Conservation (phyloP, 2,797 vertebrate genomes). For the Oreochromis grahami region DNA sequence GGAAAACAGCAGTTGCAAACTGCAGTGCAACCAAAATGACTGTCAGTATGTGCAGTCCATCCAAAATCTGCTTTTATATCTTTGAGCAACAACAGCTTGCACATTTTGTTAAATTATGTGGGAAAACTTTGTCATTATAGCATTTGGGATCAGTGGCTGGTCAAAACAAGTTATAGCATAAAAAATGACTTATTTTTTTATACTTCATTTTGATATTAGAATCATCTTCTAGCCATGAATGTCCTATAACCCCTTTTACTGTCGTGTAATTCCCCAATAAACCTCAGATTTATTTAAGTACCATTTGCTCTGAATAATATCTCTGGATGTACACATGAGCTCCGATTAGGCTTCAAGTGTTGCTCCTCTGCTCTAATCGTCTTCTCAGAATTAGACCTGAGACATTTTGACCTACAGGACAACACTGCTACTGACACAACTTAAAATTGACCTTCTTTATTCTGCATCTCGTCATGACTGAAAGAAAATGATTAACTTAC, state of each 20-base stretch:
- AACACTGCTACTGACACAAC: neutral
- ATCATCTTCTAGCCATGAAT: neutral
- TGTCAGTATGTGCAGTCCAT: neutral
- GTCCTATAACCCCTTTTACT: neutral
- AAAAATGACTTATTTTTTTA: neutral
- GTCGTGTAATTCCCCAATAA: neutral
- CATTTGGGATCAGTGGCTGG: neutral
- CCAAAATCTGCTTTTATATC: neutral
- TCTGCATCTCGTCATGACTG: neutral
- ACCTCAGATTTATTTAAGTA: neutral
- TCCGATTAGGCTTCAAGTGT: neutral
- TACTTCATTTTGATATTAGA: neutral
- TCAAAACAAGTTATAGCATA: neutral
- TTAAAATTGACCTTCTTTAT: neutral
- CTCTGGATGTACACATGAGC: neutral
- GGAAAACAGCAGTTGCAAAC: neutral
- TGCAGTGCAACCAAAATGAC: neutral
- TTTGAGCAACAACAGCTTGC: neutral
- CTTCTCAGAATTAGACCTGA: neutral
- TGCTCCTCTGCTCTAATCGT: neutral
- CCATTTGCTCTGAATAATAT: neutral
- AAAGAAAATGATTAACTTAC: conserved; percentile 43
- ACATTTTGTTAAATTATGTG: neutral
- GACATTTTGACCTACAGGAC: neutral
- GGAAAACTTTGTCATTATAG: neutral